phyloP scores from a whole-genome alignment of 2,113 vertebrate genomes.

The Spermophilus dauricus region DNA sequence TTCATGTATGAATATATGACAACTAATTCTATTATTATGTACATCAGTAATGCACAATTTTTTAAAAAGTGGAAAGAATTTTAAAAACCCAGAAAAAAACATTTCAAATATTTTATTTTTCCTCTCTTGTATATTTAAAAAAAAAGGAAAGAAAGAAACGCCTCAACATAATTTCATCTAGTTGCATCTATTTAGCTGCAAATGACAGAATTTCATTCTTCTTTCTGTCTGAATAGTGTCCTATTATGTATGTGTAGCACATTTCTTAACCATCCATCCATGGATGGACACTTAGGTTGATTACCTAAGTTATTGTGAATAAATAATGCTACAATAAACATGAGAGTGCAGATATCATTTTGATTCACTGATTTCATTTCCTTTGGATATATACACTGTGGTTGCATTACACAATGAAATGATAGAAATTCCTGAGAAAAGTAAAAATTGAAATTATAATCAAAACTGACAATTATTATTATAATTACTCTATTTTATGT shows the following conservation, averaged over 20 bases:
- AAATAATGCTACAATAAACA: neutral
- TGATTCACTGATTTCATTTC: neutral
- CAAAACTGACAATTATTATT: neutral
- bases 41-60: too few relatives aligned
- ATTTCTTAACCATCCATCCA: too few relatives aligned
- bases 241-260: neutral
- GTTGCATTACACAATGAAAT: neutral
- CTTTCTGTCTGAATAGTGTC: neutral
- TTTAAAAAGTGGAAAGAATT: too few relatives aligned
- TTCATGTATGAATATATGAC: too few relatives aligned
- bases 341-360: neutral
- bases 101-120: neutral
- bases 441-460: neutral
- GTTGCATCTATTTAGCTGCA: neutral
- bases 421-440: neutral
- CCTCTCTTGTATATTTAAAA: neutral
- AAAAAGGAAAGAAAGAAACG: neutral
- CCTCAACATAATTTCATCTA: neutral
- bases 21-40: too few relatives aligned
- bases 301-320: neutral
- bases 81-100: too few relatives aligned
- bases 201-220: neutral
- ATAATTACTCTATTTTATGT: slow-evolving; percentile 4
- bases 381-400: neutral
- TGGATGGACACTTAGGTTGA: neutral